phyloP scores from a whole-genome alignment of 2,113 vertebrate genomes.

The Numenius arquata region DNA sequence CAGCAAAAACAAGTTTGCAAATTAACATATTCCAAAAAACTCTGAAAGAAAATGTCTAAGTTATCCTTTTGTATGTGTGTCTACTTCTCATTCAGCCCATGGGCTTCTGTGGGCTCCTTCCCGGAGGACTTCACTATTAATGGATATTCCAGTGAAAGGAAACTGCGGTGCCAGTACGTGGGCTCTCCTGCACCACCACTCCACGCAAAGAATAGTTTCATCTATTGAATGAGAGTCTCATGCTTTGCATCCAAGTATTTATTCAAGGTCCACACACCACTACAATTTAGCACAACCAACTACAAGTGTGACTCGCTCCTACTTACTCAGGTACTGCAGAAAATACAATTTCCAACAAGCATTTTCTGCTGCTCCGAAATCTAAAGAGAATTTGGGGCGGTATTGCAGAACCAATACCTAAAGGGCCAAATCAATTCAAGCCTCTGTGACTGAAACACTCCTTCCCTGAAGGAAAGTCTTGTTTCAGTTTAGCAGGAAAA shows the following conservation, averaged over 20 bases:
- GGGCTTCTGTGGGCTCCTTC: background rate
- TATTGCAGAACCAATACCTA: background rate
- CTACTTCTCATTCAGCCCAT: background rate
- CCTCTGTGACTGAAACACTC: background rate
- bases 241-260: background rate
- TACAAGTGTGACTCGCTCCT: background rate
- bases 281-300: background rate
- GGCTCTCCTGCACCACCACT: background rate
- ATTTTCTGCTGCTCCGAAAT: background rate
- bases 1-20: conserved; percentile 22
- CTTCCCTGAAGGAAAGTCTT: background rate
- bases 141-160: background rate
- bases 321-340: background rate
- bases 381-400: background rate
- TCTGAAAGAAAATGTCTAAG: background rate
- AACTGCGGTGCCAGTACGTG: fast-evolving
- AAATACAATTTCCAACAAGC: background rate
- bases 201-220: background rate
- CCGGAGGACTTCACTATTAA: background rate
- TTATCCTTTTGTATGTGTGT: background rate
- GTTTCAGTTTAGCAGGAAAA: background rate
- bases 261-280: background rate
- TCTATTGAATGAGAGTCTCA: background rate
- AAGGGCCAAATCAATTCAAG: background rate
- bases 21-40: background rate